A percentile compares a stretch with the other conserved stretches of the same genome.
These are phyloP conservation scores for Tonatia bakeri DNA, from an alignment of 2,113 vertebrate species.

Conservation along the genomic window DNA sequence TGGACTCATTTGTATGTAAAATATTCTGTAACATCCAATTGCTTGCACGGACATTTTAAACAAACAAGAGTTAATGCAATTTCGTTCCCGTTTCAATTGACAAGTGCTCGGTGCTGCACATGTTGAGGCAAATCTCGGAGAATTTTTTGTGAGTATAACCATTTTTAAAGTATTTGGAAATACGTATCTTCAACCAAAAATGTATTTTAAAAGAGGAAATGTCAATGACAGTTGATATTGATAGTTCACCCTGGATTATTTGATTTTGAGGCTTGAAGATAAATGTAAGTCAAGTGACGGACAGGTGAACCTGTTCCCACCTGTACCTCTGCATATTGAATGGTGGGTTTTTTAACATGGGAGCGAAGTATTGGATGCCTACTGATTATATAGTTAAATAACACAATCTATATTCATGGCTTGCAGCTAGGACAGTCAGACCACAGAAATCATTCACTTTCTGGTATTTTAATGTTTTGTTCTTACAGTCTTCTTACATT, in stretches of 20 bases:
- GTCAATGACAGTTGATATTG: not conserved
- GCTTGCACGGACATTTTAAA: constrained; percentile 49
- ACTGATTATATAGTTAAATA: not conserved
- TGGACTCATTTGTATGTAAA: constrained; percentile 62
- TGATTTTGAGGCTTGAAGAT: constrained; percentile 44
- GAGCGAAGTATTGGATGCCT: not conserved
- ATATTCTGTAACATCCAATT: constrained; percentile 53
- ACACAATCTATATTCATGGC: constrained; percentile 28
- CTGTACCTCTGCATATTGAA: not conserved
- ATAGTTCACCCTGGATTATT: not conserved
- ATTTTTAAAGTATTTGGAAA: constrained; percentile 43
- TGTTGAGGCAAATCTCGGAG: not conserved
- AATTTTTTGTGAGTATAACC: not conserved
- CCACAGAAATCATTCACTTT: not conserved
- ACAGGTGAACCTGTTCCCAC: not conserved
- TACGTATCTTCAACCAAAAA: not conserved
- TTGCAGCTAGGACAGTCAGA: not conserved
- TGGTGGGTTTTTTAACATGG: not conserved
- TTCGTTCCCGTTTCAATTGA: not conserved
- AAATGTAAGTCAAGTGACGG: constrained; percentile 44
- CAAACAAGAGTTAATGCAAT: constrained; percentile 41
- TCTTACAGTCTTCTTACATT: not conserved
- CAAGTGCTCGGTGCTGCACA: not conserved
- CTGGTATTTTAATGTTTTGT: not conserved
- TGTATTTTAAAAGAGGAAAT: not conserved